Conservation (phyloP, 92 coral and sea anemone species). For the Umimayanthus chanpuru region DNA sequence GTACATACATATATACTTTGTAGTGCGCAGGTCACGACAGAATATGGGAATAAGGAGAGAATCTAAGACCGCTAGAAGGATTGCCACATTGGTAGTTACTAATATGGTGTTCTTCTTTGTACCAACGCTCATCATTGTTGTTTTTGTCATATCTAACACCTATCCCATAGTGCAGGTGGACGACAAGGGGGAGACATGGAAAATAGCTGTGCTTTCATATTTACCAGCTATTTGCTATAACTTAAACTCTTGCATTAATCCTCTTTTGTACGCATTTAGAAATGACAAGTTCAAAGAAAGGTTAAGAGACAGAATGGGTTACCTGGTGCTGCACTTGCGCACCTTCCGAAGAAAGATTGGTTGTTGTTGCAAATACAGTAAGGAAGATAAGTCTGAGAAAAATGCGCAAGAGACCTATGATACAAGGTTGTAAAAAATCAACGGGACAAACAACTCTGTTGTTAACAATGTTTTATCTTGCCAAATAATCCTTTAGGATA, state of each 20-base stretch:
- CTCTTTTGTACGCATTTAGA: slow-evolving; percentile 76
- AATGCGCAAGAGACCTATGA: background rate
- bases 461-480: too few species aligned
- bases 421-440: background rate
- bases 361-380: background rate
- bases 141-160: background rate
- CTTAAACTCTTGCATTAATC: slow-evolving; percentile 69
- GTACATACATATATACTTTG: too few species aligned
- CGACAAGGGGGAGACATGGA: background rate
- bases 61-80: too few species aligned
- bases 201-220: background rate
- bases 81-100: slow-evolving; percentile 51
- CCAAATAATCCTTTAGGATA: too few species aligned
- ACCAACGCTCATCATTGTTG: slow-evolving; percentile 60
- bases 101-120: slow-evolving; percentile 73
- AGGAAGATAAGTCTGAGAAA: background rate
- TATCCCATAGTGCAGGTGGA: background rate
- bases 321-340: background rate
- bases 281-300: slow-evolving; percentile 58
- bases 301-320: slow-evolving; percentile 34
- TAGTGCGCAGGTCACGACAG: too few species aligned
- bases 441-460: too few species aligned
- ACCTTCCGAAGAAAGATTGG: background rate
- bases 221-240: slow-evolving; percentile 57
- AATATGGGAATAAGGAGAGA: too few species aligned